Evolutionary conservation across 2,113 vertebrate species (phyloP), one percentile per base, ranked within the genome.

Genomic region (Daphoenositta chrysoptera): DNA sequence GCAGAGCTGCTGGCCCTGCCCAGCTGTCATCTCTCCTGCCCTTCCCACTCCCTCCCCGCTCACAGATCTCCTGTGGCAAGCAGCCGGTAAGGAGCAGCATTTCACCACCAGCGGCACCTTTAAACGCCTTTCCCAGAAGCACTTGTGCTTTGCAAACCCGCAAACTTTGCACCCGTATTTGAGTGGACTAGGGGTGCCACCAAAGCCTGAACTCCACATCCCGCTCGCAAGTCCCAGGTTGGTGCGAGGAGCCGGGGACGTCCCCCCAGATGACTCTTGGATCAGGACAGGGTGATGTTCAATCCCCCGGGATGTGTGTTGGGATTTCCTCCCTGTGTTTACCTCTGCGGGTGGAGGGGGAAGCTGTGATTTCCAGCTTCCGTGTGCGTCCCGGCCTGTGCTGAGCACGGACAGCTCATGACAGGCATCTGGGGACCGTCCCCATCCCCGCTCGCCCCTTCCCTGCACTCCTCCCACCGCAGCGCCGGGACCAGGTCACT

Each of bases 1-100:
- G 50, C 28, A 1, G 4, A 42, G 31, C 23, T 16, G 47, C 60
- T 56, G 21, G 19, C 72, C 6, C 11, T 31, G 78, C 30, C 50
- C 4, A 0, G 27, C 37, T 60, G 31, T 33, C 17, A 1, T 6
- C 22, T n/a, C 24, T 44, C 27, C 66, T 37, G 37, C 28, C 53
- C 16, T 26, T 54, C 11, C 12, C 3, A 3, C 35, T 58, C 35
- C 14, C 60, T 58, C 44, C 15, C 0, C 0, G 31, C 22, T 40
- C 2, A 0, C 1, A 54, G 1, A 60, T 75, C 1, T 2, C 53
- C 47, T 0, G 0, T 4, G 40, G 58, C 27, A 40, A n/a, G 58
- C 47, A 60, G 65, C 37, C 28, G 11, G 35, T 51, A 30, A 78
- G n/a, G 28, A 54, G 53, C 14, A 47, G 64, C 28, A 11, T n/a